Conservation (phyloP, 2,888 invertebrate species). For the Kuschelorhynchus macadamiae region DNA sequence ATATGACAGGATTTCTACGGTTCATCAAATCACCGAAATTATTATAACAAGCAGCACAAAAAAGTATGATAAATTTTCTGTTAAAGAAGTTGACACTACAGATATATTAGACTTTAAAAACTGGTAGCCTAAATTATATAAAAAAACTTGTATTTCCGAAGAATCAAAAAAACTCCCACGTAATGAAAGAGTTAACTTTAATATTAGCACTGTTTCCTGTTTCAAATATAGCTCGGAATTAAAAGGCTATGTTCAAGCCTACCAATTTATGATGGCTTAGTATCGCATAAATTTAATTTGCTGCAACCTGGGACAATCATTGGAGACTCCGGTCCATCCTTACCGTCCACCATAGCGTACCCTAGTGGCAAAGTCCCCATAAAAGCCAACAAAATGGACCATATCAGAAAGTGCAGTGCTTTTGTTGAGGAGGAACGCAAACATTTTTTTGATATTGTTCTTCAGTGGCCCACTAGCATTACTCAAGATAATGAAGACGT, state of each 20-base stretch:
- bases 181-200: too few species aligned
- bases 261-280: conserved; percentile 7
- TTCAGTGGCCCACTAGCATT: too few species aligned
- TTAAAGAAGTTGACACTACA: conserved; percentile 9
- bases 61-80: conserved; percentile 14
- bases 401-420: conserved; percentile 7
- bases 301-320: not conserved
- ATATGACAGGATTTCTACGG: conserved; percentile 14
- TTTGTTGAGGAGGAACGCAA: conserved; percentile 15
- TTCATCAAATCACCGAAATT: conserved; percentile 16
- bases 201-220: too few species aligned
- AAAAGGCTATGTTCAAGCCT: not conserved
- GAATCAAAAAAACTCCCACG: not conserved
- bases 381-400: conserved; percentile 13
- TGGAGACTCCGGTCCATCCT: not conserved
- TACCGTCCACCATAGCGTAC: conserved; percentile 4
- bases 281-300: conserved; percentile 4
- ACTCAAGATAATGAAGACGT: too few species aligned
- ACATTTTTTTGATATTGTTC: too few species aligned
- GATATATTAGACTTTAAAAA: not conserved
- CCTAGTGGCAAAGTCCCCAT: conserved; percentile 19
- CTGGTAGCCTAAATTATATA: conserved; percentile 7
- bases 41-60: conserved; percentile 15
- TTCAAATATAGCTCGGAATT: conserved; percentile 6
- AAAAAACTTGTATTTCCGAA: conserved; percentile 9